Evolutionary conservation across 2,113 vertebrate genomes (phyloP), one percentile per base, ranked within the genome.

Genomic region (Alaudala cheleensis): DNA sequence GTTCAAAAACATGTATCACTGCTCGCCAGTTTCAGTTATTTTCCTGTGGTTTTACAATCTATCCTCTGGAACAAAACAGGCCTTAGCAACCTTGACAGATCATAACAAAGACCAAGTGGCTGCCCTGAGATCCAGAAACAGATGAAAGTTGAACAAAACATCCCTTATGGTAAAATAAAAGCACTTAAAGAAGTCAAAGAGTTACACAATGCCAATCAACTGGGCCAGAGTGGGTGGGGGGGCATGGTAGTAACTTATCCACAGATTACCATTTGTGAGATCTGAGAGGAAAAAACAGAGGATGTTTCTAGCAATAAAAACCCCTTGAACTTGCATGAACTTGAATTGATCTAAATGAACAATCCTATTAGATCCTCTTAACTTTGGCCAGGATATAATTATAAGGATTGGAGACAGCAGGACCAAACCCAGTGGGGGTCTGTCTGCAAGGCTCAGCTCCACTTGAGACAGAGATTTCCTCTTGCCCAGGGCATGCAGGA

Each of bases 211-310:
- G 66, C 16, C 4, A 67, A 60, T 49, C 56, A 88, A 20, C 31
- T 31, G 18, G 33, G 24, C 5, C 0, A 1, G 11, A 37, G 37
- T 37, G 39, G 13, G 3, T 4, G 2, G 12, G 9, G 7, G 5
- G 3, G 6, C 8, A 7, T 0, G 3, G 25, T 37, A 73, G n/a
- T 31, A 83, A 86, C 22, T 54, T 58, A 93, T 14, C 53, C 70
- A 51, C 12, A 58, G 51, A 66, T 37, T 33, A 57, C 15, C 40
- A 54, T 37, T 66, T 74, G 23, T 39, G 61, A 92, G 61, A 60
- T 78, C 51, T n/a, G 8, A 74, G 8, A 81, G 42, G 51, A 54
- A 79, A 87, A 94, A 80, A 22, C 28, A 78, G 40, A 77, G 33
- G 29, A 64, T 60, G 23, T 76, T 90, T 82, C 86, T 37, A 88